phyloP scores from a whole-genome alignment of 1,140 invertebrate genomes.

The Platyura marginata region DNA sequence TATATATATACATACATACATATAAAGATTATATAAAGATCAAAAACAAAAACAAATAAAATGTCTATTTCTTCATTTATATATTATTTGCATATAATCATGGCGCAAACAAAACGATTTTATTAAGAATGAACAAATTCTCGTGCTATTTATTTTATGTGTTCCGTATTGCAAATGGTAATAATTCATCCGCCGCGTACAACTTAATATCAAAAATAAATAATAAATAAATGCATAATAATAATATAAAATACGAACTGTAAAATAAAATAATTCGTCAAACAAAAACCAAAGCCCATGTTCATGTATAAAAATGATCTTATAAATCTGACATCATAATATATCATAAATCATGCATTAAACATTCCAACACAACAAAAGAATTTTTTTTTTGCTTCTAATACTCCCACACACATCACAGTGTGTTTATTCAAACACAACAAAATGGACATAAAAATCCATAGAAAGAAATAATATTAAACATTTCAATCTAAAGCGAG shows the following conservation, averaged over 20 bases:
- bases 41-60: too few species aligned
- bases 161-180: too few species aligned
- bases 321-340: constrained; percentile 25
- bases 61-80: too few species aligned
- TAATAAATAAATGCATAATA: neutral
- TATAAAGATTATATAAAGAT: too few species aligned
- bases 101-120: too few species aligned
- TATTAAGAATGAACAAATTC: too few species aligned
- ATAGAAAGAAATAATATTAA: neutral
- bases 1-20: too few species aligned
- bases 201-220: too few species aligned
- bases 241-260: neutral
- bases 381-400: too few species aligned
- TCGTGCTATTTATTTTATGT: too few species aligned
- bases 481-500: constrained; percentile 1
- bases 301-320: constrained; percentile 16
- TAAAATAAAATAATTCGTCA: neutral
- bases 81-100: too few species aligned
- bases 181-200: too few species aligned
- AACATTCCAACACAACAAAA: constrained; percentile 7
- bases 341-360: constrained; percentile 22
- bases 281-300: neutral
- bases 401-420: neutral
- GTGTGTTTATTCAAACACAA: neutral
- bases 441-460: neutral